Percentiles rank a stretch among this genome's conserved stretches.
These are phyloP conservation scores for Thalassophryne amazonica DNA, from an alignment of 2,797 vertebrate species.

Conservation along the genomic window DNA sequence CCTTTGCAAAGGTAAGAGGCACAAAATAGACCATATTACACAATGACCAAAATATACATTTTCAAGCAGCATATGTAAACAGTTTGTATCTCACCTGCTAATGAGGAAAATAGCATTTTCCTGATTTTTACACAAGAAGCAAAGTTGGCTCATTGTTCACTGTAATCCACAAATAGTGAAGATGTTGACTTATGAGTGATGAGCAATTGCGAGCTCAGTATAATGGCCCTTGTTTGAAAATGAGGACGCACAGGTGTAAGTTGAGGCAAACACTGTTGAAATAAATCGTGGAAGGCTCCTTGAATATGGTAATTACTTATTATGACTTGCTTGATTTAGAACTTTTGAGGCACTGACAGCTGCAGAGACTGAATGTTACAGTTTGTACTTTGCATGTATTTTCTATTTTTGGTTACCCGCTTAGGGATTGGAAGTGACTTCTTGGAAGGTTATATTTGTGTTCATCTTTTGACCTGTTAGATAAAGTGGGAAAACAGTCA, in stretches of 20 bases:
- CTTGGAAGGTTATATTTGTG: constrained; percentile 3
- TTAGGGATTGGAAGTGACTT: background rate
- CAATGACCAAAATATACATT: constrained; percentile 8
- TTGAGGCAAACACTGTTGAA: constrained; percentile 44
- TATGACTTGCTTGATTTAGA: constrained; percentile 49
- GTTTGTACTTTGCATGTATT: background rate
- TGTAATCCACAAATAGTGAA: constrained; percentile 20
- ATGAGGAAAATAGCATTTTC: constrained; percentile 16
- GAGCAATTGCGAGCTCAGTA: constrained; percentile 37
- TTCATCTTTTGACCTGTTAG: constrained; percentile 6
- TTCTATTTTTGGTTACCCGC: background rate
- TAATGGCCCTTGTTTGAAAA: constrained; percentile 45
- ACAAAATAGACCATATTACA: background rate
- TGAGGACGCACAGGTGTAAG: constrained; percentile 60
- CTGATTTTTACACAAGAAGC: constrained; percentile 20
- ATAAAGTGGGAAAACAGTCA: constrained; percentile 13
- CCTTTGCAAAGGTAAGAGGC: too few relatives aligned
- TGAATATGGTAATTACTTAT: constrained; percentile 58
- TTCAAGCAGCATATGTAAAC: constrained; percentile 32
- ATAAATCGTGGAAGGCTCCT: constrained; percentile 44
- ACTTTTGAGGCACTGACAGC: constrained; percentile 39
- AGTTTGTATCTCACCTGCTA: constrained; percentile 20
- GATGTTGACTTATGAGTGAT: constrained; percentile 38
- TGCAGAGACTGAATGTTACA: constrained; percentile 30
- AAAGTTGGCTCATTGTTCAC: constrained; percentile 53